These are phyloP conservation scores for Notoglanidium macrostoma DNA, from an alignment of 2,797 vertebrate species.

Conservation along the genomic window DNA sequence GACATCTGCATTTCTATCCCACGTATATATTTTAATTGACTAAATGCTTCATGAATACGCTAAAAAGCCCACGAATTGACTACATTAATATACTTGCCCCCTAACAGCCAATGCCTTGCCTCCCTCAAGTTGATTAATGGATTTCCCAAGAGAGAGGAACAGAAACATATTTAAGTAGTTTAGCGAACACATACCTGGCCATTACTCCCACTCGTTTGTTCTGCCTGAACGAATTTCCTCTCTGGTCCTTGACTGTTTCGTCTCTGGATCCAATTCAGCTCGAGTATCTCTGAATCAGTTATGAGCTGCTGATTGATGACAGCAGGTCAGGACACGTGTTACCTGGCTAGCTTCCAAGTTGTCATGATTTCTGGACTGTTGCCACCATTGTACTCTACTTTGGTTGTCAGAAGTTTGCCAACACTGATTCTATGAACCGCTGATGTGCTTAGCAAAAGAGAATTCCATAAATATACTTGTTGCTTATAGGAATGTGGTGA, in stretches of 20 bases:
- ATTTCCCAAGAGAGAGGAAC: neutral
- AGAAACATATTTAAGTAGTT: constrained; percentile 47
- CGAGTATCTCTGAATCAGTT: neutral
- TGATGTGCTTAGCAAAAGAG: no score
- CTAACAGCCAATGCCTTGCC: neutral
- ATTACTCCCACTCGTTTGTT: constrained; percentile 29
- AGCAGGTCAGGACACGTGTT: neutral
- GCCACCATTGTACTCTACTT: neutral
- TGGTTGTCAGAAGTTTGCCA: neutral
- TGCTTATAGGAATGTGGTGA: no score
- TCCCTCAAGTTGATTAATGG: constrained; percentile 26
- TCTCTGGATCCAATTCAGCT: constrained; percentile 22
- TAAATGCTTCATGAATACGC: neutral
- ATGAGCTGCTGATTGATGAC: neutral
- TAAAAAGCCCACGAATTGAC: neutral
- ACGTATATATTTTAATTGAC: no score
- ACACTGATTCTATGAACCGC: neutral
- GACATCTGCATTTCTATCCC: neutral
- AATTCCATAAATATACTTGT: no score
- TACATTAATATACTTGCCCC: constrained; percentile 18
- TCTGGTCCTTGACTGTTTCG: constrained; percentile 17
- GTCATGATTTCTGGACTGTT: neutral
- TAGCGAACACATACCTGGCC: constrained; percentile 32
- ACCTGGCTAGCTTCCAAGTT: neutral
- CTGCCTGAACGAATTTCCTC: constrained; percentile 39